phyloP scores from a whole-genome alignment of 2,113 vertebrate species.

The Prietella phreatophila region DNA sequence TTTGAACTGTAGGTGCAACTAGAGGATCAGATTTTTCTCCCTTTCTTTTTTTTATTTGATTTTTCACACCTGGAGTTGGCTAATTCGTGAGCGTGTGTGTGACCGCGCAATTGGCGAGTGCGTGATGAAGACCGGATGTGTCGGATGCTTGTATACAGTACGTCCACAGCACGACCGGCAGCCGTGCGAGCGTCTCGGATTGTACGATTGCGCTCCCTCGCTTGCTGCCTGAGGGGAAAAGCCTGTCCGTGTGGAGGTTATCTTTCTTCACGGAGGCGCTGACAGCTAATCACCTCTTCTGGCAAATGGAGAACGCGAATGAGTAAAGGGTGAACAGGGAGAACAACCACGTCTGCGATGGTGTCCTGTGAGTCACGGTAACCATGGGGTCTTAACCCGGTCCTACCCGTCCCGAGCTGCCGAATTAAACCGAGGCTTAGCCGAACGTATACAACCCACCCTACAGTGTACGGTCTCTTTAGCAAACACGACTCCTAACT shows the following conservation, averaged over 20 bases:
- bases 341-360: neutral
- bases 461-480: conserved; percentile 48
- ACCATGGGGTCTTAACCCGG: conserved; percentile 53
- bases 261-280: conserved; percentile 69
- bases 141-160: neutral
- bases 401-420: neutral
- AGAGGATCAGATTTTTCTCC: neutral
- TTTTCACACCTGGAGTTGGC: neutral
- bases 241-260: conserved; percentile 66
- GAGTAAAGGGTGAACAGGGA: neutral
- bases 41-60: neutral
- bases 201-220: neutral
- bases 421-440: neutral
- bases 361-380: conserved; percentile 63
- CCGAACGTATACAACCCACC: neutral
- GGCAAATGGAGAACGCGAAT: conserved; percentile 68
- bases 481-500: conserved; percentile 8
- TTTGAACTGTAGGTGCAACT: neutral
- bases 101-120: neutral
- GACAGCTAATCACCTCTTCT: conserved; percentile 77
- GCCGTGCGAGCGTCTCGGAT: conserved; percentile 14
- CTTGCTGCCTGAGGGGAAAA: conserved; percentile 62
- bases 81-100: neutral
- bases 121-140: neutral
- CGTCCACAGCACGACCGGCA: neutral